Base-by-base conservation (phyloP, 1,140 invertebrate species). In the Augochlora pura region DNA sequence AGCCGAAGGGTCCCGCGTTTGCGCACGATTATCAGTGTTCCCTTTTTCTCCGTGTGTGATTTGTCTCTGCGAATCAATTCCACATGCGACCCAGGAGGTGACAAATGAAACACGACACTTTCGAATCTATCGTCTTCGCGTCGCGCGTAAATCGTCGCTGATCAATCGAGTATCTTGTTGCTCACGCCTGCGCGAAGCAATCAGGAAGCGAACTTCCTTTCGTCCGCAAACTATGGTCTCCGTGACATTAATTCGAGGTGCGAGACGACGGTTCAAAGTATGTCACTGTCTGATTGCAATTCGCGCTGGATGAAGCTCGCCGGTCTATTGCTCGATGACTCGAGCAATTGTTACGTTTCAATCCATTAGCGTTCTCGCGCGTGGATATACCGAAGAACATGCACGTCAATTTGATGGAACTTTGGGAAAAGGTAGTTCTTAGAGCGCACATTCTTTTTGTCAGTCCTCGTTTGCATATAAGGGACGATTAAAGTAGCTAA, bases 161-260 rank as follows among this genome's bases (percentile, higher is more conserved):
- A 27, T 39, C 27, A 73, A 59, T 73, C 14, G 21, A 65, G 39
- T 42, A 73, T 73, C 63, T 59, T 12, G 57, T 75, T 42, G 42
- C 49, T n/a, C 21, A 42, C 38, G 39, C 38, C 38, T 25, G 14
- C n/a, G 64, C 16, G 39, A 3, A 21, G 49, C 46, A 66, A 57
- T 10, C 6, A 69, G 67, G 67, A 77, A 71, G 67, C 6, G 21
- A 25, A 38, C 18, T 69, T 69, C 65, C 74, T 77, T 65, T 27
- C 59, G 25, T 63, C 68, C 39, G 42, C 6, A 2, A 12, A 23
- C 42, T 38, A 54, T 14, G 1, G 27, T 18, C 12, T 7, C 12
- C 42, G 32, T 71, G 42, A 32, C 46, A 71, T 59, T 71, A 71
- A 71, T 63, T 66, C 49, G 63, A 59, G 9, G 9, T 2, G 63